phyloP scores from a whole-genome alignment of 1,140 invertebrate genomes.

The Episyrphus balteatus region DNA sequence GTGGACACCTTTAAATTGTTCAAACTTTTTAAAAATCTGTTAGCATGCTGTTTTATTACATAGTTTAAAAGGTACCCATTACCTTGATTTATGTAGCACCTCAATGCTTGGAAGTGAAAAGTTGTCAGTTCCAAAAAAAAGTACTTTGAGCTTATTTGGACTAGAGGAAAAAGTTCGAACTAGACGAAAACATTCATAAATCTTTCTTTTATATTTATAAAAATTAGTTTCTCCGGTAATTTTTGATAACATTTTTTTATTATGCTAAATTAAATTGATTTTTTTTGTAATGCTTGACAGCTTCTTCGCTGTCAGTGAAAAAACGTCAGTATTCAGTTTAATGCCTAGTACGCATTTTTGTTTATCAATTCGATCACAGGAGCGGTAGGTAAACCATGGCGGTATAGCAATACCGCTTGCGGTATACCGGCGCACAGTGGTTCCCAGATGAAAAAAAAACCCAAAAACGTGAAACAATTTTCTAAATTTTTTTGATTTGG shows the following conservation, averaged over 20 bases:
- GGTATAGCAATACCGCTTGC: too few species aligned
- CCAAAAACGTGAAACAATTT: too few species aligned
- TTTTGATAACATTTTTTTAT: not conserved
- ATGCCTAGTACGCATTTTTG: too few species aligned
- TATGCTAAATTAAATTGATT: not conserved
- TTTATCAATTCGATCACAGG: too few species aligned
- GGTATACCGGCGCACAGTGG: too few species aligned
- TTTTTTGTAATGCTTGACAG: too few species aligned
- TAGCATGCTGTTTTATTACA: not conserved
- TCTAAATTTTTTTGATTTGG: too few species aligned
- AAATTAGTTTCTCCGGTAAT: not conserved
- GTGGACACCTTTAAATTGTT: not conserved
- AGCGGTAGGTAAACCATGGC: too few species aligned
- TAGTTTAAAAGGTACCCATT: not conserved
- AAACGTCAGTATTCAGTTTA: too few species aligned
- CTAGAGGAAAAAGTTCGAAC: too few species aligned
- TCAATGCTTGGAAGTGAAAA: constrained; percentile 54
- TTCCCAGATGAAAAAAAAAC: too few species aligned
- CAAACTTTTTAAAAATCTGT: not conserved
- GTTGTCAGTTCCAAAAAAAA: constrained; percentile 59
- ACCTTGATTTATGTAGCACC: constrained; percentile 39
- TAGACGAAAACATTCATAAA: not conserved
- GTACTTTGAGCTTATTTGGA: constrained; percentile 38
- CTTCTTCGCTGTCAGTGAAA: too few species aligned
- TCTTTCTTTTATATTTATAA: not conserved